Conservation (phyloP, 2,113 vertebrate species). For the Probosciger aterrimus region DNA sequence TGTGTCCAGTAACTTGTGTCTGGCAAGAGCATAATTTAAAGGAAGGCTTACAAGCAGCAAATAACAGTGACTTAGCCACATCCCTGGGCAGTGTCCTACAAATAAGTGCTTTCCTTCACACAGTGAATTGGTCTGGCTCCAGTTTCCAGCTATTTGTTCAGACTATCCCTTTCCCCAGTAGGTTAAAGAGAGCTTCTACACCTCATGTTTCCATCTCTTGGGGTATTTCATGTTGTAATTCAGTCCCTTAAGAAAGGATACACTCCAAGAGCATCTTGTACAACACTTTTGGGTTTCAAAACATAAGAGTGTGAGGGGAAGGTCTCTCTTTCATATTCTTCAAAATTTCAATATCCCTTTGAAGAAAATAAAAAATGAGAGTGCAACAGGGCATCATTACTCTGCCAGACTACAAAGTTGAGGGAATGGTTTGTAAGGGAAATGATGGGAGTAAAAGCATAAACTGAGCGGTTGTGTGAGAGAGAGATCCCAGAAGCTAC, state of each 20-base stretch:
- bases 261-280: background rate
- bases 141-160: background rate
- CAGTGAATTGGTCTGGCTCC: background rate
- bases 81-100: background rate
- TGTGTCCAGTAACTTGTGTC: background rate
- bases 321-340: background rate
- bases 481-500: background rate
- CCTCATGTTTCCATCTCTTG: background rate
- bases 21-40: background rate
- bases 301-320: accelerated
- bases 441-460: background rate
- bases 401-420: background rate
- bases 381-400: accelerated
- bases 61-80: background rate
- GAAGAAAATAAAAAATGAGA: background rate
- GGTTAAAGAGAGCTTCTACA: background rate
- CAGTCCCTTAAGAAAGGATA: background rate
- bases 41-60: background rate
- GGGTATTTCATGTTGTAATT: background rate
- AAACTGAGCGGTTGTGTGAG: background rate
- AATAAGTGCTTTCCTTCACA: background rate
- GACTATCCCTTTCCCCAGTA: background rate
- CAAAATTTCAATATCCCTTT: background rate
- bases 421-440: background rate
- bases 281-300: background rate